Evolutionary conservation across 1,140 invertebrate genomes (phyloP), one percentile per base, ranked within the genome.

Genomic region (Drosophila nannoptera): DNA sequence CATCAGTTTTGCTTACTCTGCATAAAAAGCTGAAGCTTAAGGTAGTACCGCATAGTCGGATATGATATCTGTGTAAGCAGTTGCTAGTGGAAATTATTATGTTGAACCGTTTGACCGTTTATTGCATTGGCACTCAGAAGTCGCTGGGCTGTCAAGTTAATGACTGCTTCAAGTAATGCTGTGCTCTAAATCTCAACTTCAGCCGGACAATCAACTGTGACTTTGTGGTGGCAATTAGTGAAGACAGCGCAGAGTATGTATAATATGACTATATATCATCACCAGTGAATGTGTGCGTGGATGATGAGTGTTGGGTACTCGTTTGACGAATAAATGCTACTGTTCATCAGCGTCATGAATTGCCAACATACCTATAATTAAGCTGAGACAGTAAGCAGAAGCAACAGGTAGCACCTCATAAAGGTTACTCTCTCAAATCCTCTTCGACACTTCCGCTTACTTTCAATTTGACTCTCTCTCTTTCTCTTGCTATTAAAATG

Each of bases 251-350:
- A 52, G 65, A 64, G 69, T 72, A 72, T 68, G 68, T 55, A 53
- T 54, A 70, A 75, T 76, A 61, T 62, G 73, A 36, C 70, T 69
- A 55, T 63, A 48, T 58, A 77, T 75, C 53, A 63, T 73, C 56
- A 22, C 46, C 60, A 50, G 22, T 48, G 40, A 8, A 14, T 62
- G 38, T 66, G 64, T 76, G 77, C 48, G 56, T 75, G 74, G 82
- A 77, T 83, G 78, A 83, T 84, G 78, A 83, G 81, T 86, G 80
- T 68, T 86, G 81, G 86, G 64, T 74, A 69, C 69, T 77, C 64
- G 73, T 58, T 61, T 69, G 61, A 53, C 61, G 65, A 87, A 86
- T 86, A 86, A 86, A 87, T 87, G 81, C 81, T 86, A 86, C 81
- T 75, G 81, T 75, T 86, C 73, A 75, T 84, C 75, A 72, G 69